Evolutionary conservation across 2,888 invertebrate species (phyloP).

Genomic region (Diarsia dahlii): DNA sequence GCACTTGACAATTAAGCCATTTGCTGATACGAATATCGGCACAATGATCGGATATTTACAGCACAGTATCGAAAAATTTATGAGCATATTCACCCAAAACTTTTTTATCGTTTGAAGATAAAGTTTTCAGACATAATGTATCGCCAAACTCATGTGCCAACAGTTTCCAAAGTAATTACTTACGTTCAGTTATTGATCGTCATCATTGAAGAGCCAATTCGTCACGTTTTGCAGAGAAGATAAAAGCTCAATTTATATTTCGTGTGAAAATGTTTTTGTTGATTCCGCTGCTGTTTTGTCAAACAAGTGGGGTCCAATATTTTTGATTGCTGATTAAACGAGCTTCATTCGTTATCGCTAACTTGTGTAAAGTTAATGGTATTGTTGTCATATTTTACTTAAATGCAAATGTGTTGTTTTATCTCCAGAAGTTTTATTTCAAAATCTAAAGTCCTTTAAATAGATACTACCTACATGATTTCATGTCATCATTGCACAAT

Average conservation of each 20-base stretch:
- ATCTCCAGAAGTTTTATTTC: neutral
- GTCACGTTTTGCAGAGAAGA: neutral
- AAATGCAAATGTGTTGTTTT: neutral
- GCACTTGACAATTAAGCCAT: too few relatives aligned
- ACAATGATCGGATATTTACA: too few relatives aligned
- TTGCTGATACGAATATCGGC: too few relatives aligned
- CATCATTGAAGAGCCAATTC: neutral
- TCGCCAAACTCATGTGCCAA: conserved; percentile 3
- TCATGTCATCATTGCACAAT: too few relatives aligned
- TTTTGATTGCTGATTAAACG: neutral
- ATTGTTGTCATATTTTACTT: neutral
- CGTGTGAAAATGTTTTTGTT: neutral
- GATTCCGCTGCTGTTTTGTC: conserved; percentile 2
- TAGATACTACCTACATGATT: too few relatives aligned
- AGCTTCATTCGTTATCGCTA: conserved; percentile 8
- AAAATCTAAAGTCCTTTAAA: neutral
- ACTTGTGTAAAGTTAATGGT: neutral
- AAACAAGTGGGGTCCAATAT: neutral
- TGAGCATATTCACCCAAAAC: neutral
- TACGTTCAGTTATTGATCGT: conserved; percentile 9
- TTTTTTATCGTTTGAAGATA: conserved; percentile 1
- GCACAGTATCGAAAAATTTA: neutral
- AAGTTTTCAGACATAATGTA: neutral
- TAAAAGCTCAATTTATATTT: neutral
- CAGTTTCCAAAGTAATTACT: conserved; percentile 30